A percentile compares a stretch with the other conserved stretches of the same genome.
Conservation (phyloP, 2,113 vertebrate species). For the Monarcha castaneiventris region DNA sequence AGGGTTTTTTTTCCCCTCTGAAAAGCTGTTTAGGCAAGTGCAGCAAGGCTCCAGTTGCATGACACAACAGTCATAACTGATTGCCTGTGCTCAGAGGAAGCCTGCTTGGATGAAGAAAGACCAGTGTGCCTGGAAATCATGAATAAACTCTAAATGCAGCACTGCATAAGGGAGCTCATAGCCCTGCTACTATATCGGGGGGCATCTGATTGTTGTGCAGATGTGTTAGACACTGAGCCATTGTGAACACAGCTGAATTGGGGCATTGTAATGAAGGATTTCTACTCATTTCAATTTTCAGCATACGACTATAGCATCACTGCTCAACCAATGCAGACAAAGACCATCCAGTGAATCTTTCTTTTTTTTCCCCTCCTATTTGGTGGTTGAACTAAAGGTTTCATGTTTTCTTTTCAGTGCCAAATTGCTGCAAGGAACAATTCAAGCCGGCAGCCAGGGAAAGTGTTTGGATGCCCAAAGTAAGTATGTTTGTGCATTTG, state of each 20-base stretch:
- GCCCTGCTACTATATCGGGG: neutral
- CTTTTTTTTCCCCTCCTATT: neutral
- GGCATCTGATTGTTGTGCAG: constrained; percentile 40
- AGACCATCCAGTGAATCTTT: neutral
- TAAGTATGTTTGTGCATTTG: constrained; percentile 44
- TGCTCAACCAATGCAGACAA: neutral
- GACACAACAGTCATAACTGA: constrained; percentile 17
- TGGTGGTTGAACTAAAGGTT: constrained; percentile 24
- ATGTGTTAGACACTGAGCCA: constrained; percentile 28
- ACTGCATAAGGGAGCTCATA: constrained; percentile 26
- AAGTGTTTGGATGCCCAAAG: constrained; percentile 77
- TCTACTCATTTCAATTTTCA: constrained; percentile 37
- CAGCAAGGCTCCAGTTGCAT: constrained; percentile 17
- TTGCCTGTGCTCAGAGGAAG: neutral
- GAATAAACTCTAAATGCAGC: constrained; percentile 39
- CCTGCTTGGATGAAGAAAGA: constrained; percentile 1
- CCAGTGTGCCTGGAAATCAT: constrained; percentile 1
- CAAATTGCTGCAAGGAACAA: constrained; percentile 64
- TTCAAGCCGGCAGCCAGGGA: constrained; percentile 62
- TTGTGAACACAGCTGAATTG: constrained; percentile 18
- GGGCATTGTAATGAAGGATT: neutral
- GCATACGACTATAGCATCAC: neutral
- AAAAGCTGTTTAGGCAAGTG: constrained; percentile 41
- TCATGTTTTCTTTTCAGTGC: constrained; percentile 51
- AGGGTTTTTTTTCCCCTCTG: neutral